phyloP scores from a whole-genome alignment of 2,113 vertebrate genomes.

The Excalfactoria chinensis region DNA sequence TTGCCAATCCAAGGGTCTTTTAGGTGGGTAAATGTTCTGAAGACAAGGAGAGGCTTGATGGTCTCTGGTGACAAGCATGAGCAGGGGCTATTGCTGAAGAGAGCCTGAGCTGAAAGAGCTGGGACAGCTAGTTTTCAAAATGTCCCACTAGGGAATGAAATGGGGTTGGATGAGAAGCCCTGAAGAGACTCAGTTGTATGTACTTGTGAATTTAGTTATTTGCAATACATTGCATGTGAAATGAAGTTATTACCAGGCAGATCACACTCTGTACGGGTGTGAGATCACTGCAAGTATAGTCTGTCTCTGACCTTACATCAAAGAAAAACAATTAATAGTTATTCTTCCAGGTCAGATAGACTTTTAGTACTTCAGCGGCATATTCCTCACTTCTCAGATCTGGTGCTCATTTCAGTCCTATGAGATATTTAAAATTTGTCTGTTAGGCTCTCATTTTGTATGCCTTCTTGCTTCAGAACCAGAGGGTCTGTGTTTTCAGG shows the following conservation, averaged over 20 bases:
- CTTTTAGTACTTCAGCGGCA: background rate
- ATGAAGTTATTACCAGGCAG: constrained; percentile 26
- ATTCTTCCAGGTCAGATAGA: background rate
- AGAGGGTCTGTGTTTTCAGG: background rate
- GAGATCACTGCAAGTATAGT: background rate
- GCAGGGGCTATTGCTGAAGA: background rate
- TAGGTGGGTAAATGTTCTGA: background rate
- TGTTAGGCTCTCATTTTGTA: background rate
- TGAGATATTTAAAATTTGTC: background rate
- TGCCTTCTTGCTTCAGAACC: background rate
- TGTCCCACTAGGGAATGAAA: background rate
- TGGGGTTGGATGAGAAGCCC: background rate
- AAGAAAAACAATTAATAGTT: background rate
- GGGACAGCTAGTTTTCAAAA: background rate
- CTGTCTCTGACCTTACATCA: background rate
- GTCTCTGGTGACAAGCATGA: fast-evolving
- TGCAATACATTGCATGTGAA: background rate
- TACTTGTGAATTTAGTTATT: constrained; percentile 13
- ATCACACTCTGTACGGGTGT: background rate
- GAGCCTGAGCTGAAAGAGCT: background rate
- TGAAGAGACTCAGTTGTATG: background rate
- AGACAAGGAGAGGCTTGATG: background rate
- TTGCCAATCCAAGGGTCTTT: background rate
- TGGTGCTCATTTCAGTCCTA: background rate
- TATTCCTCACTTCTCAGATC: background rate